Percentiles rank a stretch among this genome's conserved stretches.
These are phyloP conservation scores for Chironomus riparius DNA, from an alignment of 2,888 invertebrate genomes.

Conservation along the genomic window DNA sequence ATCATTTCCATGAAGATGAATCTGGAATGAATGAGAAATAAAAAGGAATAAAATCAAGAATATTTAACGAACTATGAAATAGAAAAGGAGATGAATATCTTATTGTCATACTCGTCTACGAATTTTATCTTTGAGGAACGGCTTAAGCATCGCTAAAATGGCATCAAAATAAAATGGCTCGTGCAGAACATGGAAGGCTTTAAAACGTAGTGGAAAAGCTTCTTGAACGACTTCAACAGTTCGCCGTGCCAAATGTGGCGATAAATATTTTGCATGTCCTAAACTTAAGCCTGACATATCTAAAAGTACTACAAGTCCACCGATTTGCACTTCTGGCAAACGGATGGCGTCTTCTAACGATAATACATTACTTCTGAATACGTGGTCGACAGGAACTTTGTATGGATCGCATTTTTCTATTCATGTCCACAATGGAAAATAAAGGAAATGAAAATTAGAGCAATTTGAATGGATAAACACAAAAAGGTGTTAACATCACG, in stretches of 20 bases:
- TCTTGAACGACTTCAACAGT: slow-evolving; percentile 46
- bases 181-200: slow-evolving; percentile 62
- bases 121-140: slow-evolving; percentile 55
- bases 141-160: slow-evolving; percentile 62
- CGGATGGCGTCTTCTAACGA: slow-evolving; percentile 47
- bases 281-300: slow-evolving; percentile 44
- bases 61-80: background rate
- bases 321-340: slow-evolving; percentile 49
- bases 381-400: slow-evolving; percentile 44
- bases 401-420: slow-evolving; percentile 44
- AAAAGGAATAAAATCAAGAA: background rate
- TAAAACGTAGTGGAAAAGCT: slow-evolving; percentile 55
- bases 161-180: slow-evolving; percentile 69
- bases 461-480: background rate
- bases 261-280: slow-evolving; percentile 42
- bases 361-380: slow-evolving; percentile 47
- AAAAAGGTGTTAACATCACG: background rate
- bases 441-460: background rate
- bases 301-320: slow-evolving; percentile 39
- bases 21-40: slow-evolving; percentile 31
- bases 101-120: slow-evolving; percentile 39
- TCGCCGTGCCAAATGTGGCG: slow-evolving; percentile 43
- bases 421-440: background rate
- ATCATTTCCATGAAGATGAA: slow-evolving; percentile 60
- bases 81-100: background rate